Conservation (phyloP, 2,888 invertebrate genomes). For the Notodromas monacha region DNA sequence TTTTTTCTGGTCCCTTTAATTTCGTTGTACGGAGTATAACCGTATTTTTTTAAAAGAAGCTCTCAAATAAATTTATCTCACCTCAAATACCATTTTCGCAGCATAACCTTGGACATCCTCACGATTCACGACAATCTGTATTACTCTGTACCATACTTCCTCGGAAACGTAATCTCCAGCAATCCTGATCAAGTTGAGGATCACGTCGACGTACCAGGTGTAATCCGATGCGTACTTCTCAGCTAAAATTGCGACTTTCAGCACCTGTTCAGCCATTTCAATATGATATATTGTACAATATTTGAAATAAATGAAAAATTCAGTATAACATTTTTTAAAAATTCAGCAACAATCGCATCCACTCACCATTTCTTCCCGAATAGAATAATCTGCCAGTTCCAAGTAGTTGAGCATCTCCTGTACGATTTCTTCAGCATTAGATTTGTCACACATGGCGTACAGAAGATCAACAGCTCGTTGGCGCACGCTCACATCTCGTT, state of each 20-base stretch:
- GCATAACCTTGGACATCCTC: constrained; percentile 99
- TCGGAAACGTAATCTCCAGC: constrained; percentile 98
- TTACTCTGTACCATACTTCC: constrained; percentile 98
- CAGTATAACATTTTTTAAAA: constrained; percentile 1
- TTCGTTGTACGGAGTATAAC: too few relatives aligned
- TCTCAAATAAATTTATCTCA: constrained; percentile 14
- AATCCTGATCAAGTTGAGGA: constrained; percentile 87
- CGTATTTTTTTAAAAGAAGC: too few relatives aligned
- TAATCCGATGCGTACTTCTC: constrained; percentile 99
- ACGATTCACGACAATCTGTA: constrained; percentile 94
- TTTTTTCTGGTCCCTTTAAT: too few relatives aligned
- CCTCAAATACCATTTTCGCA: constrained; percentile 95
- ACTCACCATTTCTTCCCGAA: constrained; percentile 84
- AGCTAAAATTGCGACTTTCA: constrained; percentile 92
- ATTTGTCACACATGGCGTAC: constrained; percentile 98
- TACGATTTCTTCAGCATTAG: constrained; percentile 95
- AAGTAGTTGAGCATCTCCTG: constrained; percentile 96
- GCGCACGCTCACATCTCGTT: constrained; percentile 85
- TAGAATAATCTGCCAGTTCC: constrained; percentile 97
- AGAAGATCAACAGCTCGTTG: constrained; percentile 90
- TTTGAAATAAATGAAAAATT: too few relatives aligned
- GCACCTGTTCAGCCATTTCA: constrained; percentile 20
- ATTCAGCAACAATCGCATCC: background rate
- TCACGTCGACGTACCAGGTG: constrained; percentile 88
- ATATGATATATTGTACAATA: background rate